Base-by-base conservation (phyloP, 2,888 invertebrate genomes). In the Campopleginae sp. region DNA sequence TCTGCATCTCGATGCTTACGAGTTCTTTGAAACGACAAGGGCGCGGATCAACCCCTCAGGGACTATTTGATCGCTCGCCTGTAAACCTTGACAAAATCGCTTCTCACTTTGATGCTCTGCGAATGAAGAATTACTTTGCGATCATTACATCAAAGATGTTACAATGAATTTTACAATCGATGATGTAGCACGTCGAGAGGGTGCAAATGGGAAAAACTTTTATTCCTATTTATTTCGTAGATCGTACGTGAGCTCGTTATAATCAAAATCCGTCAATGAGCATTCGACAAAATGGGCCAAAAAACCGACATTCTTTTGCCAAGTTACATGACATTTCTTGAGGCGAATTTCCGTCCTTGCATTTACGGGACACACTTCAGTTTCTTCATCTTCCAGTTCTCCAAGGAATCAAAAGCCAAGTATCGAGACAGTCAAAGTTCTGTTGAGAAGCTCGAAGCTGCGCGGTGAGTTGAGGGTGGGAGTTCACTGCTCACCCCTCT, bases 41-140 rank as follows among this genome's bases (percentile, higher is more conserved):
- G 82, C 68, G 61, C 74, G 61, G 72, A 83, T 83, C 82, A 83
- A 83, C 82, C 72, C 78, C 74, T 74, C 58, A 51, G 61, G 78
- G 54, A 58, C 27, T 71, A 23, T 23, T 79, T 46, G 58, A 10
- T 74, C 58, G 33, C 38, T 78, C 33, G 44, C 8, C 38, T 65
- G 33, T 33, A 58, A 31, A n/a, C 33, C 33, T 27, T 44, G 63
- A 76, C 46, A 51, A 51, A 70, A 70, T 63, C 61, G 70, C 31
- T 65, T 65, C 42, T 51, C 46, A 44, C 65, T 65, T 77, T 72
- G 51, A 68, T n/a, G 54, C 31, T 14, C 17, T 61, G 31, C 23
- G 14, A 48, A 17, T 63, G 33, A 10, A 27, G 44, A 19, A 44
- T 38, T 38, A 44, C 27, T 14, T 68, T 23, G 27, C 27, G 44